Percentiles rank a stretch among this genome's conserved stretches.
These are phyloP conservation scores for Cherax destructor DNA, from an alignment of 1,140 invertebrate species.

Conservation along the genomic window DNA sequence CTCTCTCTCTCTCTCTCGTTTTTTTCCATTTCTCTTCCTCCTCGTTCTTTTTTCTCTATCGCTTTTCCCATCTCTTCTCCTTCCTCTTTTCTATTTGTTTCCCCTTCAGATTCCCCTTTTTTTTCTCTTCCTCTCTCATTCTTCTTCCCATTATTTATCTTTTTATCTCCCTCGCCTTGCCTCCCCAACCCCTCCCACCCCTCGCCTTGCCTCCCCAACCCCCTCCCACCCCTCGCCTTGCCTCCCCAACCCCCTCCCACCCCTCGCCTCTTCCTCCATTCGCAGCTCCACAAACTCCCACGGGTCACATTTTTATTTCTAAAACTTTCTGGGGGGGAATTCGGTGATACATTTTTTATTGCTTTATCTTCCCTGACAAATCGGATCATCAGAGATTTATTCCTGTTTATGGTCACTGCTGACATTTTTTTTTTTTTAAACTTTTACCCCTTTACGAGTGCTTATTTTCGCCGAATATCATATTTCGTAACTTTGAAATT, in stretches of 20 bases:
- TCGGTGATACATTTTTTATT: constrained; percentile 11
- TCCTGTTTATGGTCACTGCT: neutral
- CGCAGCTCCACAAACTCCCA: neutral
- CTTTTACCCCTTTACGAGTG: neutral
- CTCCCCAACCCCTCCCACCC: neutral
- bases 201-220: neutral
- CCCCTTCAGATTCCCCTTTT: neutral
- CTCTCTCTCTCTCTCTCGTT: neutral
- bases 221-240: neutral
- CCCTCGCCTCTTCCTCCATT: neutral
- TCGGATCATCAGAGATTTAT: neutral
- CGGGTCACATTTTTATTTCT: neutral
- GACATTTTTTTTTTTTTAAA: neutral
- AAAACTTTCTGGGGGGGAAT: neutral
- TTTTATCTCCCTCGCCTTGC: neutral
- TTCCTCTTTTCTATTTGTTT: neutral
- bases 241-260: neutral
- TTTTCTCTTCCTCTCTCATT: neutral
- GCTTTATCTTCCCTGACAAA: neutral
- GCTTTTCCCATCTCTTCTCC: neutral
- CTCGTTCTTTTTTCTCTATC: neutral
- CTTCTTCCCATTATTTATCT: neutral
- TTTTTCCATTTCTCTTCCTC: neutral
- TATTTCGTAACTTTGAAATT: no score
- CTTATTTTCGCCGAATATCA: no score